Conservation (phyloP, 2,113 vertebrate species). For the Gambusia holbrooki region DNA sequence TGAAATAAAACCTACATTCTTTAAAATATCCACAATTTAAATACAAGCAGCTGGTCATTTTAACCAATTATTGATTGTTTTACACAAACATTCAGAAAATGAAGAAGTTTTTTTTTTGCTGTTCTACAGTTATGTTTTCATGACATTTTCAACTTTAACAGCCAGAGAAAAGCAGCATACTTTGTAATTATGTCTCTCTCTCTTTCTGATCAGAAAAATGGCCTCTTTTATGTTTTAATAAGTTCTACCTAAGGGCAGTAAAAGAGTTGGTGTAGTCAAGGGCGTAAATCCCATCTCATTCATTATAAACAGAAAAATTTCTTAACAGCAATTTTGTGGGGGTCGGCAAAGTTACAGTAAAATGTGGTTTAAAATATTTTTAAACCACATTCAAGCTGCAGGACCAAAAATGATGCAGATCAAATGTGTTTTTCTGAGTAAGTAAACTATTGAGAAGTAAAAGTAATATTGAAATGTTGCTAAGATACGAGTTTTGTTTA, state of each 20-base stretch:
- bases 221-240: constrained; percentile 23
- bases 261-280: no score
- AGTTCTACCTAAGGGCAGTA: constrained; percentile 2
- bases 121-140: constrained; percentile 31
- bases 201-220: constrained; percentile 25
- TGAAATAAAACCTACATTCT: constrained; percentile 20
- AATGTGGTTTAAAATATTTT: no score
- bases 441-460: no score
- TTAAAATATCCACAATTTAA: constrained; percentile 31
- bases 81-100: constrained; percentile 66
- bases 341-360: no score
- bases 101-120: constrained; percentile 63
- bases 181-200: constrained; percentile 27
- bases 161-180: constrained; percentile 34
- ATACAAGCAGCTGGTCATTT: constrained; percentile 55
- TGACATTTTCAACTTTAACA: constrained; percentile 46
- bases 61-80: constrained; percentile 31
- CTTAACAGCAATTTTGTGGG: no score
- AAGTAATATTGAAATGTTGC: no score
- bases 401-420: no score
- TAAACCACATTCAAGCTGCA: no score
- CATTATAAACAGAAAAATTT: no score
- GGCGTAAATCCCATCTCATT: no score
- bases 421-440: no score
- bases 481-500: no score